Evolutionary conservation across 2,797 vertebrate genomes (phyloP), one percentile per base, ranked within the genome.

Genomic region (Scolopax rusticola): DNA sequence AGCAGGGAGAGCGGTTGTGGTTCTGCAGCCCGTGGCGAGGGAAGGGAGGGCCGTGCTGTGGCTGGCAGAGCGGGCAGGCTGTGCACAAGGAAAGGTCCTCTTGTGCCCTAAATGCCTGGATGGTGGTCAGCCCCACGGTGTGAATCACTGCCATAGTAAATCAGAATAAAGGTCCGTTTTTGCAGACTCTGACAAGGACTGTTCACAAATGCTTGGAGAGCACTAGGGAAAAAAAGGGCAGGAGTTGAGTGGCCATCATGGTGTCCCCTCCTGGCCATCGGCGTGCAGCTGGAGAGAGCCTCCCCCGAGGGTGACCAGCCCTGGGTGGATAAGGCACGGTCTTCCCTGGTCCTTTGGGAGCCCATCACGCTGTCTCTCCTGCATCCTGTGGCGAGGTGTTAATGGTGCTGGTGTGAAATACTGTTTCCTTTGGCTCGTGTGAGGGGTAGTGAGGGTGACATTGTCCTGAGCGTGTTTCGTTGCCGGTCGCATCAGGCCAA

Each of bases 291-390:
- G 50, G 5, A 32, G 28, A 11, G 65, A 59, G 30, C 30, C 12
- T 33, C 30, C 40, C 40, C 41, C 0, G 25, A 27, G 28, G 33
- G 10, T 3, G 38, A n/a, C 43, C 76, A 9, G 59, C 64, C 74
- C 33, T 0, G 2, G 8, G 8, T 9, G 27, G 24, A 0, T 8
- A 0, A 1, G 40, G 8, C 28, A 3, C 0, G 8, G 48, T 2
- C 53, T 71, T 89, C 45, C 74, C 17, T 5, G 25, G 27, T 17
- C 41, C 17, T 13, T 3, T 3, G 7, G 2, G 28, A 57, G 68
- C 30, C 27, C 8, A 0, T 2, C 8, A 3, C 12, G 0, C 30
- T 0, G 23, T 3, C 68, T 30, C 27, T 19, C 45, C n/a, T 12
- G 56, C 21, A 0, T 57, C 27, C 63, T 6, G 15, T 4, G 50